phyloP scores from a whole-genome alignment of 2,888 invertebrate genomes.

The Pheosia gnoma region DNA sequence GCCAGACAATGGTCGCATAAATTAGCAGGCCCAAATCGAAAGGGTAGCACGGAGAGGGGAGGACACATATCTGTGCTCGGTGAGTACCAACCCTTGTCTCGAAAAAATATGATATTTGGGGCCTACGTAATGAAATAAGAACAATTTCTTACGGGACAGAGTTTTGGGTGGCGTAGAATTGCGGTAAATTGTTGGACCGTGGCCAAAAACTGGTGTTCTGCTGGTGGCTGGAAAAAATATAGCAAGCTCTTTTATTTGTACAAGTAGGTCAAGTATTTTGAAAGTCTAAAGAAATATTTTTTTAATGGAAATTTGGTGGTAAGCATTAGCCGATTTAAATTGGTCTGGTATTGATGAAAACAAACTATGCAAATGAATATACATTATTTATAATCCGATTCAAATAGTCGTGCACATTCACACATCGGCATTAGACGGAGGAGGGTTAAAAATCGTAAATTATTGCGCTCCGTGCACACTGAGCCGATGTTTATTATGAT shows the following conservation, averaged over 20 bases:
- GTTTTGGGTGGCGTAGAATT: too few relatives aligned
- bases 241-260: too few relatives aligned
- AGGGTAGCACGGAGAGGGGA: conserved; percentile 36
- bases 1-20: conserved; percentile 71
- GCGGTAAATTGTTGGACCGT: too few relatives aligned
- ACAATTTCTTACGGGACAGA: conserved; percentile 17
- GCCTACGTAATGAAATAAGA: conserved; percentile 17
- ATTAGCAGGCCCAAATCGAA: conserved; percentile 63
- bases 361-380: not conserved
- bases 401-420: conserved; percentile 36
- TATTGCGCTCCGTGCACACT: conserved; percentile 53
- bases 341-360: too few relatives aligned
- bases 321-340: too few relatives aligned
- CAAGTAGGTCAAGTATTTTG: too few relatives aligned
- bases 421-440: conserved; percentile 35
- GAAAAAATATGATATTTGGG: conserved; percentile 8
- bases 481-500: conserved; percentile 68
- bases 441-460: conserved; percentile 76
- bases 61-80: not conserved
- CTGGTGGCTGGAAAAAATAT: too few relatives aligned
- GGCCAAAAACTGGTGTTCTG: too few relatives aligned
- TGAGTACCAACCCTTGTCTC: conserved; percentile 3
- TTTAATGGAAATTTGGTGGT: too few relatives aligned
- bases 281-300: too few relatives aligned
- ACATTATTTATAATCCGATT: conserved; percentile 34